A percentile compares a stretch with the other conserved stretches of the same genome.
Conservation (phyloP, 2,888 invertebrate genomes). For the Netelia fuscicornis region DNA sequence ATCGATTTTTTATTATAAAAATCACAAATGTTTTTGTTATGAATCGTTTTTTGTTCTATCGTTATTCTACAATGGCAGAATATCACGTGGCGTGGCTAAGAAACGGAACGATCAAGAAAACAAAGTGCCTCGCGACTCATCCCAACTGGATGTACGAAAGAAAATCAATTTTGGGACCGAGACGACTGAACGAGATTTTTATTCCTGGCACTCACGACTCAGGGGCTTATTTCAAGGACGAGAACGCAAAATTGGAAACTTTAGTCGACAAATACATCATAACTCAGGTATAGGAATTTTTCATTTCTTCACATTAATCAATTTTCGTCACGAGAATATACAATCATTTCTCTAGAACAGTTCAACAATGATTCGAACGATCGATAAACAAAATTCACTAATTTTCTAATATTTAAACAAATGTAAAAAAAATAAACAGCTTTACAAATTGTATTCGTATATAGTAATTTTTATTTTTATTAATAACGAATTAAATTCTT, state of each 20-base stretch:
- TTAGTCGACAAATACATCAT: conserved; percentile 86
- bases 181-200: conserved; percentile 86
- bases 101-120: conserved; percentile 80
- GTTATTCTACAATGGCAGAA: conserved; percentile 65
- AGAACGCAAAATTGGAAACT: conserved; percentile 73
- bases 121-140: conserved; percentile 85
- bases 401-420: too few relatives aligned
- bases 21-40: too few relatives aligned
- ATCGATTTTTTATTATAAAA: neutral
- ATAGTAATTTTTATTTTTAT: too few relatives aligned
- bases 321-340: too few relatives aligned
- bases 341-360: too few relatives aligned
- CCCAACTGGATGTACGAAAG: conserved; percentile 88
- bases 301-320: too few relatives aligned
- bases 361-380: too few relatives aligned
- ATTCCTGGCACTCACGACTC: conserved; percentile 91
- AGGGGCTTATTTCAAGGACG: conserved; percentile 86
- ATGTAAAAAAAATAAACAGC: too few relatives aligned
- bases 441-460: too few relatives aligned
- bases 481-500: too few relatives aligned
- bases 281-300: conserved; percentile 83
- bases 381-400: too few relatives aligned
- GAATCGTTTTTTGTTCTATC: neutral
- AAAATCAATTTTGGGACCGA: conserved; percentile 83
- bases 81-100: conserved; percentile 76